phyloP scores from a whole-genome alignment of 2,888 invertebrate species.

The Hyposoter didymator region DNA sequence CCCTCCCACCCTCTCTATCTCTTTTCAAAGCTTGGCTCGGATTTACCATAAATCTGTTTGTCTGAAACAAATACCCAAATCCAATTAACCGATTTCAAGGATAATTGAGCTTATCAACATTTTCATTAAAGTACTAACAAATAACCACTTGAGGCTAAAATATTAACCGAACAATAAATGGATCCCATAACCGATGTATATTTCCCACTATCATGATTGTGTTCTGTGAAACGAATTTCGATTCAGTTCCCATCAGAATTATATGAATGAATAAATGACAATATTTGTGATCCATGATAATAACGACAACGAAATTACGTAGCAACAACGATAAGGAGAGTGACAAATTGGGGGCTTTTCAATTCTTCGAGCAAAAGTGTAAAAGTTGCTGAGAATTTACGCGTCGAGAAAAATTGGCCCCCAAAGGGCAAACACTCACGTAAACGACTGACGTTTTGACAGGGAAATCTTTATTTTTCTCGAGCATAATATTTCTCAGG shows the following conservation, averaged over 20 bases:
- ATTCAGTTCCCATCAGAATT: background rate
- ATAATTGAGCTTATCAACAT: slow-evolving; percentile 11
- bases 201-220: background rate
- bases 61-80: slow-evolving; percentile 10
- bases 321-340: background rate
- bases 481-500: slow-evolving; percentile 18
- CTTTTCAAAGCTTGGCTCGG: background rate
- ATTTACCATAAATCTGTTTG: slow-evolving; percentile 60
- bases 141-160: background rate
- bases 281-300: background rate
- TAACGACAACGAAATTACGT: background rate
- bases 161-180: background rate
- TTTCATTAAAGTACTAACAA: slow-evolving; percentile 13
- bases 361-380: background rate
- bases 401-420: slow-evolving; percentile 57
- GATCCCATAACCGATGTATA: background rate
- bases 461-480: slow-evolving; percentile 45
- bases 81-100: background rate
- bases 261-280: background rate
- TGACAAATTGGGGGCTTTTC: slow-evolving; percentile 2
- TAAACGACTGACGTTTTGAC: slow-evolving; percentile 36
- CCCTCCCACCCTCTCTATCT: background rate
- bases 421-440: slow-evolving; percentile 38
- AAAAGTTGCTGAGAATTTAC: slow-evolving; percentile 32
- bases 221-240: background rate